Conservation (phyloP, 2,888 invertebrate species). For the Thereva nobilitata region DNA sequence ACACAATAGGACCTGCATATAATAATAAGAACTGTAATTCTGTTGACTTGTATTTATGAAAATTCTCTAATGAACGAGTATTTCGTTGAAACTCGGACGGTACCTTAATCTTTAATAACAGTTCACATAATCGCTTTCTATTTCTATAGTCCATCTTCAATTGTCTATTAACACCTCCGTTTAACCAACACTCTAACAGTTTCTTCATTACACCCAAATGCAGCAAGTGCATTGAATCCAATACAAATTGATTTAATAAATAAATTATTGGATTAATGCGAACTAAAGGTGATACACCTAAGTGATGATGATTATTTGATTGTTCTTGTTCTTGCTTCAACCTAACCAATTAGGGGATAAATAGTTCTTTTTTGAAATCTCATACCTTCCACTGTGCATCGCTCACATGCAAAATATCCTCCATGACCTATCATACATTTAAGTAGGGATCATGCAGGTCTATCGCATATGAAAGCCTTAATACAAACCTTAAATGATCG, state of each 20-base stretch:
- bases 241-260: not conserved
- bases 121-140: too few species aligned
- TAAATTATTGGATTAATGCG: not conserved
- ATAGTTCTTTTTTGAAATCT: not conserved
- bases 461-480: not conserved
- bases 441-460: not conserved
- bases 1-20: too few species aligned
- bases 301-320: not conserved
- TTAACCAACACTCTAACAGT: not conserved
- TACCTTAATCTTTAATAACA: too few species aligned
- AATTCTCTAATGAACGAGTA: too few species aligned
- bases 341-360: not conserved
- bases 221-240: not conserved
- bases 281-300: not conserved
- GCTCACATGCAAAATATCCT: not conserved
- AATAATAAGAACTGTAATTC: too few species aligned
- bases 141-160: too few species aligned
- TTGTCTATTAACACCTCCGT: too few species aligned
- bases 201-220: not conserved
- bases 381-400: not conserved
- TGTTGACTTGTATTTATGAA: too few species aligned
- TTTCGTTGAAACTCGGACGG: too few species aligned
- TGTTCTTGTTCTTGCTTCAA: not conserved
- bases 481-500: not conserved
- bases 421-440: not conserved